Percentiles rank a stretch among this genome's conserved stretches.
phyloP scores from a whole-genome alignment of 2,797 vertebrate genomes.

The Gila robusta region DNA sequence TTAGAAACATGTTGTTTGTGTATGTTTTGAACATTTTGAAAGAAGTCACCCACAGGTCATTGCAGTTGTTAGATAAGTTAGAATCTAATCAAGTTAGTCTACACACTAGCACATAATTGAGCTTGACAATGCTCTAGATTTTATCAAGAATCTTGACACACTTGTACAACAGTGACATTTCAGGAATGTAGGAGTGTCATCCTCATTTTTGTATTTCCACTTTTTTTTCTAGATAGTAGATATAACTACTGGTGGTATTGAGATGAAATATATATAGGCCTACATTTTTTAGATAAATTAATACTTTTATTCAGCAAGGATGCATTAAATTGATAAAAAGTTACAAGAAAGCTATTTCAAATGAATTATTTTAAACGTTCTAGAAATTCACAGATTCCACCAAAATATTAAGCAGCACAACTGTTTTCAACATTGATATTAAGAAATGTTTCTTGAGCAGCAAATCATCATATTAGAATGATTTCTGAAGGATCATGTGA shows the following conservation, averaged over 20 bases:
- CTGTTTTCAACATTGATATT: not conserved
- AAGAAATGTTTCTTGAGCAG: not conserved
- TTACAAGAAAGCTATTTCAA: not conserved
- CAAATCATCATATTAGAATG: not conserved
- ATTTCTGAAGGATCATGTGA: not conserved
- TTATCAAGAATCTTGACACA: not conserved
- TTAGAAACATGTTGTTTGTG: constrained; percentile 16
- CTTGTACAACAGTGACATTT: not conserved
- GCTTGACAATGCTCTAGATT: not conserved
- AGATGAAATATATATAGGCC: not conserved
- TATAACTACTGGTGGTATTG: not conserved
- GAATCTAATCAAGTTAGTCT: constrained; percentile 11
- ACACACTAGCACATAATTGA: not conserved
- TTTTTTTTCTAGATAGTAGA: not conserved
- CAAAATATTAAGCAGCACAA: not conserved
- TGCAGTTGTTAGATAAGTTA: not conserved
- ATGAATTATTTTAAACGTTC: not conserved
- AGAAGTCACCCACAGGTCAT: not conserved
- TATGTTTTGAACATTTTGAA: constrained; percentile 6
- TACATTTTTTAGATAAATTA: not conserved
- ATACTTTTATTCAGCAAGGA: not conserved
- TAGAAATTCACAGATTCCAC: not conserved
- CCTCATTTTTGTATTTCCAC: not conserved
- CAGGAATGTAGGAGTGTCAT: not conserved
- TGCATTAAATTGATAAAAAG: not conserved